A percentile compares a stretch with the other conserved stretches of the same genome.
These are phyloP conservation scores for Rhagoletis pomonella DNA, from an alignment of 1,140 invertebrate species.

Conservation along the genomic window DNA sequence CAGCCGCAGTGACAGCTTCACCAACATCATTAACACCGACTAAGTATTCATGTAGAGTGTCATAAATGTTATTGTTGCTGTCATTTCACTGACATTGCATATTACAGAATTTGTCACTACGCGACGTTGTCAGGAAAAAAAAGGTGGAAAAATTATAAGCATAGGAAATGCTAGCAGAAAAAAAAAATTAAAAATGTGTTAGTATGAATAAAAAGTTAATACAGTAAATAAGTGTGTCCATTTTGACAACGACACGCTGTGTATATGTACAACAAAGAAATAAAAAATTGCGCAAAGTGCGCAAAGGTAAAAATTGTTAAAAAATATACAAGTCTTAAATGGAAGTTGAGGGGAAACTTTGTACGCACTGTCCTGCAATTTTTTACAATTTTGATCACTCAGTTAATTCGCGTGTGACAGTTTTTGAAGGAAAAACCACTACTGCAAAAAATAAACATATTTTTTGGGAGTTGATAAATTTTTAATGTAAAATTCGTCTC, in stretches of 20 bases:
- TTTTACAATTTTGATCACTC: not conserved
- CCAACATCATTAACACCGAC: slow-evolving; percentile 42
- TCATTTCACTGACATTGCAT: slow-evolving; percentile 34
- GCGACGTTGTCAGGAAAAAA: not conserved
- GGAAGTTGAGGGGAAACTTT: slow-evolving; percentile 33
- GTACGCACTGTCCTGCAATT: not conserved
- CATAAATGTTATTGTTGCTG: slow-evolving; percentile 50
- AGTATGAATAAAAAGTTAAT: not conserved
- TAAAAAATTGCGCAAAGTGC: not conserved
- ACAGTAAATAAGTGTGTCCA: not conserved
- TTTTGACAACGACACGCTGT: not conserved
- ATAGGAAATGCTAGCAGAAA: not conserved
- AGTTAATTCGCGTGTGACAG: not conserved
- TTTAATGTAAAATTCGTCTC: too few relatives aligned
- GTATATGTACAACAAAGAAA: not conserved
- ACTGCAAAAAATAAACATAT: too few relatives aligned
- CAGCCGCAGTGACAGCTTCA: not conserved
- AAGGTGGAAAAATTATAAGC: slow-evolving; percentile 25
- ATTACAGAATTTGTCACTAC: slow-evolving; percentile 39
- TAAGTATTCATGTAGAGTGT: slow-evolving; percentile 49
- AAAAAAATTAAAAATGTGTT: not conserved
- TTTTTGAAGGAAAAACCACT: slow-evolving; percentile 8
- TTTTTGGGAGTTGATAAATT: too few relatives aligned
- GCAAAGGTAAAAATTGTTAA: not conserved
- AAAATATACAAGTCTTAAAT: not conserved